Evolutionary conservation across 2,888 invertebrate genomes (phyloP), one percentile per base, ranked within the genome.

Genomic region (Acleris cristana): DNA sequence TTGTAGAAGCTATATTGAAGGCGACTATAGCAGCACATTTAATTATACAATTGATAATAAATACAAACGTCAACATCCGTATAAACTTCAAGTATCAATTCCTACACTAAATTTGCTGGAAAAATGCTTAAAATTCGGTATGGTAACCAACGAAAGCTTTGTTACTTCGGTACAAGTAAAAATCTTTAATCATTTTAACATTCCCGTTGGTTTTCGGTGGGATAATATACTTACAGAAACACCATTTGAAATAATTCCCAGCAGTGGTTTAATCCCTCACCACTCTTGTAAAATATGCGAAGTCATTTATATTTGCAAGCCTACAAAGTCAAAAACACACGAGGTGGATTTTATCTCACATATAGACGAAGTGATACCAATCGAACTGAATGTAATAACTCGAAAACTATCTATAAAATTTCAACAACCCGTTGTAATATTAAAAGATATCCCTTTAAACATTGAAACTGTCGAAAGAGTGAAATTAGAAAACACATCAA

Each of bases 401-500:
- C 78, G 88, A 68, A 92, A 92, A 74, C 76, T 90, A 23, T 82
- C 86, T 40, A 85, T 92, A 62, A 92, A 90, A 69, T 92, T 92
- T 78, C 76, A 90, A 70, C 85, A 89, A 73, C 76, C 77, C 55
- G 71, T 79, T 2, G 79, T 92, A 34, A 34, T 75, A 44, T 90
- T 92, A 63, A 91, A 89, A 81, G 90, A 92, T 63, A 83, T 92
- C 65, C 81, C 90, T 21, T 78, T 92, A 59, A 90, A 93, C 71
- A 80, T 92, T 60, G 85, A 87, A 77, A 80, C 82, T 1, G 69
- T 78, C 34, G 89, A 92, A 73, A 93, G 84, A 74, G 87, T 94
- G 0, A 89, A 89, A 74, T 75, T 95, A 45, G 89, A 87, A 74
- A 95, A 95, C 79, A 88, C 91, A 19, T 90, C 94, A 1, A 90